A percentile compares a stretch with the other conserved stretches of the same genome.
Evolutionary conservation across 1,140 invertebrate genomes (phyloP).

Genomic region (Philopotamus ludificatus): DNA sequence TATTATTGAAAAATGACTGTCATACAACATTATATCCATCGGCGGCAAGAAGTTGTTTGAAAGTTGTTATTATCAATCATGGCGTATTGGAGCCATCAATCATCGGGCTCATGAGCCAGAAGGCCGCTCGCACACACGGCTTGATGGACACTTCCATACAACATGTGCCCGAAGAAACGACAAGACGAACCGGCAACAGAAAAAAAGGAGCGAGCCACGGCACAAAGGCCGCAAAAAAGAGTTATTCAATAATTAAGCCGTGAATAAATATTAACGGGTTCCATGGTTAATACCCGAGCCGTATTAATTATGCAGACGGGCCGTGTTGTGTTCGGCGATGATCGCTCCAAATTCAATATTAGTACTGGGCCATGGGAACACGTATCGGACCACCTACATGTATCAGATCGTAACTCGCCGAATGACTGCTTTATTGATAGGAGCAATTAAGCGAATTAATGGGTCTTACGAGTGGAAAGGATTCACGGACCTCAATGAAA

Average conservation of each 20-base stretch:
- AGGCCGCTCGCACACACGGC: slow-evolving; percentile 22
- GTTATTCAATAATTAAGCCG: slow-evolving; percentile 3
- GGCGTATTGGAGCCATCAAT: slow-evolving; percentile 39
- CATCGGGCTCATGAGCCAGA: slow-evolving; percentile 30
- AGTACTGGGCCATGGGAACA: no score
- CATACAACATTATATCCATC: slow-evolving; percentile 16
- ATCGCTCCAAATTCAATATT: neutral
- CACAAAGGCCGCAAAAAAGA: slow-evolving; percentile 1
- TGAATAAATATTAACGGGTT: slow-evolving; percentile 7
- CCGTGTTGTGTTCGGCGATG: neutral
- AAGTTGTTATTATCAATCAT: slow-evolving; percentile 40
- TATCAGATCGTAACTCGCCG: neutral
- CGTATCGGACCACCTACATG: no score
- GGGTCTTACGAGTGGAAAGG: no score
- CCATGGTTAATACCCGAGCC: neutral
- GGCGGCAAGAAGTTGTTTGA: slow-evolving; percentile 34
- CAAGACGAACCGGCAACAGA: neutral
- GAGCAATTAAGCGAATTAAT: no score
- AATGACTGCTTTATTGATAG: no score
- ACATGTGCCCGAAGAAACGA: neutral
- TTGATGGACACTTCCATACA: slow-evolving; percentile 23
- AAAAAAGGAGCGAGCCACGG: neutral
- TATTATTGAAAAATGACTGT: slow-evolving; percentile 24
- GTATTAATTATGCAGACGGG: neutral
- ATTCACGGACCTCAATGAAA: no score